These are phyloP conservation scores for Bellardia bayeri DNA, from an alignment of 2,888 invertebrate species.

Conservation along the genomic window DNA sequence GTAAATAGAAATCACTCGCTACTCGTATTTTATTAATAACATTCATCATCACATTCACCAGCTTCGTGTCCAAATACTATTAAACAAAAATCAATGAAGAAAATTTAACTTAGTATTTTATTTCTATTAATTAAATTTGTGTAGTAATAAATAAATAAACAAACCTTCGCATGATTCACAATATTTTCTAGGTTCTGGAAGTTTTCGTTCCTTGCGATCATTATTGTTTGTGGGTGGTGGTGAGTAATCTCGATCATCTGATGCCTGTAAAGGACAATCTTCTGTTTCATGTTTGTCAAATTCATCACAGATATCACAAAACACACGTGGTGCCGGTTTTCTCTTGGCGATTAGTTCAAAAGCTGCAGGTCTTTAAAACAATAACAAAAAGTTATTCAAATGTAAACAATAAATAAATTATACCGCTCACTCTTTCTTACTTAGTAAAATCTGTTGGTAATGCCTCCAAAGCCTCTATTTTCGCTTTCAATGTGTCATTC, in stretches of 20 bases:
- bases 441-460: conserved; percentile 83
- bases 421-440: conserved; percentile 82
- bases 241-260: conserved; percentile 85
- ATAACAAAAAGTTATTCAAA: conserved; percentile 34
- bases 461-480: conserved; percentile 91
- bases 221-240: conserved; percentile 77
- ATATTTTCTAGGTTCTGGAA: conserved; percentile 89
- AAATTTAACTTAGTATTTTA: background rate
- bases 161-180: conserved; percentile 97
- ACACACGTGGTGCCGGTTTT: conserved; percentile 90
- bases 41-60: conserved; percentile 93
- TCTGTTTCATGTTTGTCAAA: conserved; percentile 99
- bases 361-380: conserved; percentile 84
- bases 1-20: conserved; percentile 18
- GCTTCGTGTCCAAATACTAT: conserved; percentile 95
- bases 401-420: background rate
- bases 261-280: conserved; percentile 95
- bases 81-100: background rate
- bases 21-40: conserved; percentile 86
- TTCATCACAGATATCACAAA: conserved; percentile 98
- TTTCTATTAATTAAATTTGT: background rate
- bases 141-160: background rate
- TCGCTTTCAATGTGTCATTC: conserved; percentile 92
- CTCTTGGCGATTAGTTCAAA: conserved; percentile 84
- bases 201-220: conserved; percentile 81